Percentiles rank a stretch among this genome's conserved stretches.
phyloP scores from a whole-genome alignment of 2,113 vertebrate species.

The Erpornis zantholeuca region DNA sequence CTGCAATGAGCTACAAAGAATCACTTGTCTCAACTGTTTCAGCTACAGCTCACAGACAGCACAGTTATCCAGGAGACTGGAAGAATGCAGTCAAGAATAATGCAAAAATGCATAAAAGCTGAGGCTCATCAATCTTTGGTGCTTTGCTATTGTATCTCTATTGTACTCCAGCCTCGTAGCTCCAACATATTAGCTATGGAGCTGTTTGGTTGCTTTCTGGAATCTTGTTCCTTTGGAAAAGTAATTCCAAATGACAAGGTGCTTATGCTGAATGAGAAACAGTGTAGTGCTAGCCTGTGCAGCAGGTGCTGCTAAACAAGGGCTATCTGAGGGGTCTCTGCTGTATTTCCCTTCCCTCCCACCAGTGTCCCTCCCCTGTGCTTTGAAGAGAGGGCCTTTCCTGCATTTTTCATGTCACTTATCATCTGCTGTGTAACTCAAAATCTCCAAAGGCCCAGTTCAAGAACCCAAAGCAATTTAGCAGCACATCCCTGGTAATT shows the following conservation, averaged over 20 bases:
- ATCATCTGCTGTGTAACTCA: background rate
- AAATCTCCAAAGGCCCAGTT: background rate
- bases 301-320: background rate
- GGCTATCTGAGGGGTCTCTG: background rate
- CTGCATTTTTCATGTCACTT: background rate
- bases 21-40: background rate
- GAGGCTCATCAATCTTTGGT: background rate
- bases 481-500: background rate
- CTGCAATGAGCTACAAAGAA: background rate
- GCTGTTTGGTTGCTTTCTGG: background rate
- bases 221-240: background rate
- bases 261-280: background rate
- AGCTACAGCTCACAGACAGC: background rate
- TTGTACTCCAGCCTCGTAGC: background rate
- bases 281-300: background rate
- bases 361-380: background rate
- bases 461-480: background rate
- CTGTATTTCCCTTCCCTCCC: background rate
- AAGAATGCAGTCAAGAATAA: conserved; percentile 10
- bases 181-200: background rate
- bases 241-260: background rate
- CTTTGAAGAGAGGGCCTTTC: background rate
- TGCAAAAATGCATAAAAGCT: background rate
- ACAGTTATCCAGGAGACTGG: background rate
- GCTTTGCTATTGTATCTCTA: background rate